Evolutionary conservation across 2,888 invertebrate genomes (phyloP), one percentile per base, ranked within the genome.

Genomic region (Lordiphosa fenestrarum): DNA sequence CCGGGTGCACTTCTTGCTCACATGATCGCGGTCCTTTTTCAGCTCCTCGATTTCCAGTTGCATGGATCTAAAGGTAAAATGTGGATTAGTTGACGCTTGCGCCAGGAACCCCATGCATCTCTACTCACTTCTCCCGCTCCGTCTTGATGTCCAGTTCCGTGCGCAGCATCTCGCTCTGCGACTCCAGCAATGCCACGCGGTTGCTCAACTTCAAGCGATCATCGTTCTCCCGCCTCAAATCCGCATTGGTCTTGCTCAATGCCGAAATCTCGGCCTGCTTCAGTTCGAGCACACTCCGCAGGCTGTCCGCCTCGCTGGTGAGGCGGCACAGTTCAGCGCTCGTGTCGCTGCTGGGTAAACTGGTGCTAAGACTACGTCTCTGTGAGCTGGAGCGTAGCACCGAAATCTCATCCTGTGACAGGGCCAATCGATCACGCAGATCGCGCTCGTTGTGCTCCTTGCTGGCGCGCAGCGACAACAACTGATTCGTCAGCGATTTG

Each of bases 221-320:
- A 77, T 95, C 95, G 10, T 94, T 93, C 86, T 95, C 94, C 25
- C 93, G 92, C 39, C 92, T 90, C 51, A 95, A 91, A 75, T 94
- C 93, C 21, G 93, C 92, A 56, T 94, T 92, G 55, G 93, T 92
- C 80, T 93, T 93, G 42, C 94, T 92, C 46, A 98, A 90, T 13
- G 95, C 93, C 0, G 94, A 93, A 84, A 96, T 93, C 90, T 98
- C 97, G 21, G 94, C 93, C 87, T 95, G 95, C 84, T 95, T 94
- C 85, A 98, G 91, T 78, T 98, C 98, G 61, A 98, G 91, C 3
- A 98, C 98, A 36, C 95, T 94, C 67, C 96, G 93, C 62, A 98
- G 90, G 13, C 97, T 97, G 73, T 94, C 94, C 1, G 95, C 94
- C 89, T 96, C 94, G 61, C 93, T 93, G 75, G 93, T 91, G 38